phyloP scores from a whole-genome alignment of 2,797 vertebrate genomes.

The Oophaga sylvatica region DNA sequence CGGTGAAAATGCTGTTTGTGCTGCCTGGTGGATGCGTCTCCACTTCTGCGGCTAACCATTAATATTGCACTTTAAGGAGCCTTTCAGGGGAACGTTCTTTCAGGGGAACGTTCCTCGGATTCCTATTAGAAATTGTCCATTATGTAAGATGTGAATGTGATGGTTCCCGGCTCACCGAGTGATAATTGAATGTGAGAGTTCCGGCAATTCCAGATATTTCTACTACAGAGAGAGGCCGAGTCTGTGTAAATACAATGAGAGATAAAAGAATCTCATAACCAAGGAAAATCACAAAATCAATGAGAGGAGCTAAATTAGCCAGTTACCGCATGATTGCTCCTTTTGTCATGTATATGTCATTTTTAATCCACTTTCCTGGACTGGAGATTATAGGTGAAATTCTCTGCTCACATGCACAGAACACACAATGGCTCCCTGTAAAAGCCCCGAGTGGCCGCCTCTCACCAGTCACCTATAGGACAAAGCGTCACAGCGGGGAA shows the following conservation, averaged over 20 bases:
- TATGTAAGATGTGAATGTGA: neutral
- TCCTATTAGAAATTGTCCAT: constrained; percentile 8
- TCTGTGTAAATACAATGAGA: constrained; percentile 13
- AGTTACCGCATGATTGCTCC: constrained; percentile 14
- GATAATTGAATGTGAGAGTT: constrained; percentile 28
- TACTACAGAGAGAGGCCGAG: neutral
- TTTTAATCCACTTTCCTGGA: constrained; percentile 16
- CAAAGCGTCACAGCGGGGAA: too few relatives aligned
- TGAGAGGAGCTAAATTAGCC: constrained; percentile 22
- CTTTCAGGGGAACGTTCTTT: too few relatives aligned
- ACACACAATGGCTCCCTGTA: neutral
- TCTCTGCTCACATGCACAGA: neutral
- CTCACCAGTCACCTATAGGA: too few relatives aligned
- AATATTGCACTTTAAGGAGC: neutral
- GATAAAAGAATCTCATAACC: constrained; percentile 25
- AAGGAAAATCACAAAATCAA: constrained; percentile 32
- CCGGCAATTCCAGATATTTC: constrained; percentile 3
- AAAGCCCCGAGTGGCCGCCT: neutral
- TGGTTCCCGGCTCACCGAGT: neutral
- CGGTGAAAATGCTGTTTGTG: neutral
- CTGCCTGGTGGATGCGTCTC: neutral
- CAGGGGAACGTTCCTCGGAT: neutral
- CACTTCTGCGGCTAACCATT: neutral
- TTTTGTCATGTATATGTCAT: constrained; percentile 37
- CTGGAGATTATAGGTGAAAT: neutral